Evolutionary conservation across 2,888 invertebrate genomes (phyloP).

Genomic region (Chrysopilus asiliformis): DNA sequence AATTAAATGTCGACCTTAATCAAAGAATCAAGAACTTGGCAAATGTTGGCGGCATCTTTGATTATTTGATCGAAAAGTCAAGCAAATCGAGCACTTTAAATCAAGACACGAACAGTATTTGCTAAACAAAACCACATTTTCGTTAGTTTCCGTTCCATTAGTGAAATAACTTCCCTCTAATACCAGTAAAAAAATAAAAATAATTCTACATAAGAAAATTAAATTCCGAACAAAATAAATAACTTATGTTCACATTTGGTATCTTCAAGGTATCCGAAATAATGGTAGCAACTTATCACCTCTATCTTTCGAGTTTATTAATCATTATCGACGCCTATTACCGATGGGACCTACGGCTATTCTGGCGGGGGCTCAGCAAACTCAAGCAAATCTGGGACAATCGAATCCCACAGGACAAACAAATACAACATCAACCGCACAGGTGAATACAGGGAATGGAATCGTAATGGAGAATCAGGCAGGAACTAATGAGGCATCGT

Average conservation of each 20-base stretch:
- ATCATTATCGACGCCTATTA: slow-evolving; percentile 14
- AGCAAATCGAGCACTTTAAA: not conserved
- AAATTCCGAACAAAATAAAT: too few species aligned
- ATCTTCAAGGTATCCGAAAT: slow-evolving; percentile 13
- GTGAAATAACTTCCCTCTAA: not conserved
- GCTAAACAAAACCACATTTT: too few species aligned
- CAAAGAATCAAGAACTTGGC: slow-evolving; percentile 1
- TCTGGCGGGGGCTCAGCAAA: slow-evolving; percentile 4
- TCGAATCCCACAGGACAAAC: not conserved
- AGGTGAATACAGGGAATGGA: slow-evolving; percentile 1
- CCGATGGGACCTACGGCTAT: slow-evolving; percentile 14
- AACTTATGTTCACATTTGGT: too few species aligned
- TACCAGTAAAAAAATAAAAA: too few species aligned
- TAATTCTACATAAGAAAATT: too few species aligned
- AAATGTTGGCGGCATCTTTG: not conserved
- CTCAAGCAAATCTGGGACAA: not conserved
- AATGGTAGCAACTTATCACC: slow-evolving; percentile 11
- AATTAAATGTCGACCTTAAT: slow-evolving; percentile 12
- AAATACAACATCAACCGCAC: slow-evolving; percentile 3
- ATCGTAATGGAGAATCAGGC: slow-evolving; percentile 4
- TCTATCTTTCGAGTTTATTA: slow-evolving; percentile 14
- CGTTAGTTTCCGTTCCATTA: not conserved
- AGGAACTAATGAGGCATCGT: slow-evolving; percentile 13
- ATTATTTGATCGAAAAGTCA: not conserved
- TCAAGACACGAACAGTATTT: too few species aligned